Evolutionary conservation across 2,888 invertebrate genomes (phyloP), one percentile per base, ranked within the genome.

Genomic region (Cyaniris semiargus): DNA sequence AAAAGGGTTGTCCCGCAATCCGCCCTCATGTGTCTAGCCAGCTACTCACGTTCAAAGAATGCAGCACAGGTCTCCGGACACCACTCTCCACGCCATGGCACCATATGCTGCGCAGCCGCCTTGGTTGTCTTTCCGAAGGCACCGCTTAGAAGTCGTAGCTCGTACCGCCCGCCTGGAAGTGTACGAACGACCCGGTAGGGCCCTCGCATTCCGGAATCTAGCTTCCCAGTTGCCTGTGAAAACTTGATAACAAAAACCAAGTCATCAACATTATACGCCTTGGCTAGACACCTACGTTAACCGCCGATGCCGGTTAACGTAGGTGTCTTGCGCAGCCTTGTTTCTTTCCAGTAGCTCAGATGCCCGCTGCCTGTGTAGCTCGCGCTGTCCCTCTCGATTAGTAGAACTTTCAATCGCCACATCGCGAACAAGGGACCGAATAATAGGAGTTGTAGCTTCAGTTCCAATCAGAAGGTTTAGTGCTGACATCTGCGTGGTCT

Each of bases 221-320:
- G 76, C 34, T 81, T 82, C 3, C 81, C 82, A 1, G 80, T 77
- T 0, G 77, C 70, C 66, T 83, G 81, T 0, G 80, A 53, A 1
- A 27, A 34, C 23, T 83, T 83, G 2, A 76, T 78, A 0, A 82
- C 83, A 56, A 82, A 83, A 0, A 81, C 82, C 0, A 78, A 23
- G 6, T 78, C 76, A 3, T 76, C 60, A 18, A 75, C 13, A n/a
- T 72, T 21, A 70, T 76, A 80, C 4, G 10, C 6, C 0, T 77
- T 76, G 3, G 78, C 79, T 13, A 53, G 38, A n/a, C n/a, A n/a
- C n/a, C n/a, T n/a, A n/a, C n/a, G n/a, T n/a, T n/a, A n/a, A n/a
- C 1, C 38, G 53, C 13, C 78, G 56, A 6, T 58, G 34, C 18
- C 38, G 66, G 60, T 79, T 80, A 2, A 78, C 77, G 44, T 21